Evolutionary conservation across 2,797 vertebrate species (phyloP), one percentile per base, ranked within the genome.

Genomic region (Pogonophryne albipinna): DNA sequence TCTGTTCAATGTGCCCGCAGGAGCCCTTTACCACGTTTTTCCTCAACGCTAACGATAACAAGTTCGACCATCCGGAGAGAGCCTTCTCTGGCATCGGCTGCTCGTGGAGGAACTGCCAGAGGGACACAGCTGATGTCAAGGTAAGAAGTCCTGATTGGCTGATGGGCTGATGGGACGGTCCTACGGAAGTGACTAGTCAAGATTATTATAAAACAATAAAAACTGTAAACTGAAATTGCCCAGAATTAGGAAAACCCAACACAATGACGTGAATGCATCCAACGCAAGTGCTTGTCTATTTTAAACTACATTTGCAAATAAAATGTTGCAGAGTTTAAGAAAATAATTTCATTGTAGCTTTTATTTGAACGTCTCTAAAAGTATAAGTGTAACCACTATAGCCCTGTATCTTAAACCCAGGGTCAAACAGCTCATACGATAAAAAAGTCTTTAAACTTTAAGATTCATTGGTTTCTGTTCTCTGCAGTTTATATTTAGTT

Each of bases 11-110:
- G 84, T 91, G 17, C 79, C 66, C 59, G 42, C 76, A 99, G 98
- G 98, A 99, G 76, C 98, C 98, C 34, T 99, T 99, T 84, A 98
- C 97, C 83, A 99, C 97, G 0, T 99, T 99, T 93, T 98, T 98
- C 92, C 96, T 99, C 89, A 99, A 99, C 72, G 96, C 95, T 77
- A 99, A 99, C 63, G 96, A 98, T 1, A 93, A 90, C 52, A 98
- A 98, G 92, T 99, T 99, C 82, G 98, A 99, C 93, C 97, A 99
- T 85, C 96, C 98, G 2, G 97, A 99, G 74, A 93, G 98, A 92
- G 94, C 97, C 16, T 99, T 99, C 90, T 99, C 98, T 14, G 97
- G 97, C 4, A 97, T 99, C 59, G 95, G 97, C 46, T 95, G 96
- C 46, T 97, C 98, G 13, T 99, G 98, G 98, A 96, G 98, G 90